These are phyloP conservation scores for Galaxias olidus DNA, from an alignment of 2,797 vertebrate genomes.

Conservation along the genomic window DNA sequence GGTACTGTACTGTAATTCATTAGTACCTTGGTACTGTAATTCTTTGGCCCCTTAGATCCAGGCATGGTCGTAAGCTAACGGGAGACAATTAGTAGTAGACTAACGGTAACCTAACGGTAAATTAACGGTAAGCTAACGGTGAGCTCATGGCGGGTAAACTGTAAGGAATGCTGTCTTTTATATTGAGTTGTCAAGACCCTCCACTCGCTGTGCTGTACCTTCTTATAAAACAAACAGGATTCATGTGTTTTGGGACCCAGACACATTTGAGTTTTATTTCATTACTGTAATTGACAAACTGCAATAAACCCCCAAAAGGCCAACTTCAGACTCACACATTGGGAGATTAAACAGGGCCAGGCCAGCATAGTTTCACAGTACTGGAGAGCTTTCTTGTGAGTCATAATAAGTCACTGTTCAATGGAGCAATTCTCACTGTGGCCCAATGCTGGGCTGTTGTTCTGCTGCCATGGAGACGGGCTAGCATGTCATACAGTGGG, in stretches of 20 bases:
- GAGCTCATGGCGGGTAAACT: no score
- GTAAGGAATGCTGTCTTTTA: no score
- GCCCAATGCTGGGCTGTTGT: conserved; percentile 13
- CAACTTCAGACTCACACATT: conserved; percentile 41
- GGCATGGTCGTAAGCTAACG: no score
- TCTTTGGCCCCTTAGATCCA: no score
- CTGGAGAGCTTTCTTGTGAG: conserved; percentile 19
- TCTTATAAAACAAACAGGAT: conserved; percentile 25
- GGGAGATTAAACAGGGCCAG: conserved; percentile 45
- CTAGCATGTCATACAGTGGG: background rate
- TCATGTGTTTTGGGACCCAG: conserved; percentile 41
- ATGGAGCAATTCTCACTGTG: conserved; percentile 27
- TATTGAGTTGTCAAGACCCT: conserved; percentile 4
- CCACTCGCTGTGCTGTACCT: conserved; percentile 54
- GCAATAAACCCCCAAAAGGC: conserved; percentile 29
- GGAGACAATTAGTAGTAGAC: no score
- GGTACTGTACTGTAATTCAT: no score
- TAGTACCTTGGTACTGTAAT: no score
- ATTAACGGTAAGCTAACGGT: no score
- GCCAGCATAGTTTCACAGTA: conserved; percentile 17
- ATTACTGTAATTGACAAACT: conserved; percentile 58
- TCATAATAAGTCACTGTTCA: conserved; percentile 31
- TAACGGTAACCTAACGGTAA: no score
- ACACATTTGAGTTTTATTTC: conserved; percentile 39
- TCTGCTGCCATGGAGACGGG: conserved; percentile 4